A percentile compares a stretch with the other conserved stretches of the same genome.
Evolutionary conservation across 1,140 invertebrate species (phyloP).

Genomic region (Tetramorium parvispinum): DNA sequence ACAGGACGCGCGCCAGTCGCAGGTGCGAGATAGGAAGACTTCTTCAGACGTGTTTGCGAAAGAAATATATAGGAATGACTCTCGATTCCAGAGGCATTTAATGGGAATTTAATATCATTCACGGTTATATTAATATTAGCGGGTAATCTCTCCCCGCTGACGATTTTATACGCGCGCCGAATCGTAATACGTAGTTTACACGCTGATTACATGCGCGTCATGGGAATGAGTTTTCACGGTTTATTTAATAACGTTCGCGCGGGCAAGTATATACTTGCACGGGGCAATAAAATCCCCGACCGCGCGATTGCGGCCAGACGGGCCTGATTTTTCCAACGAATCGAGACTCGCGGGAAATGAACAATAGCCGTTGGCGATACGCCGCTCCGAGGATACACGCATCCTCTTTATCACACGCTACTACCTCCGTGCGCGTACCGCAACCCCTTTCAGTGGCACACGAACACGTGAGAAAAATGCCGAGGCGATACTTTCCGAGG

Average conservation of each 20-base stretch:
- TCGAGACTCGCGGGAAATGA: constrained; percentile 13
- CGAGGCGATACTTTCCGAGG: background rate
- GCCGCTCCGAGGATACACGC: background rate
- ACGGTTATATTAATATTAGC: constrained; percentile 43
- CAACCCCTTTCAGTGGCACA: background rate
- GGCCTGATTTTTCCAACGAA: constrained; percentile 12
- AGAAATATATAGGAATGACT: background rate
- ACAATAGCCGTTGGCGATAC: constrained; percentile 30
- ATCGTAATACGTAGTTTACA: constrained; percentile 54
- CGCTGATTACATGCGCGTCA: constrained; percentile 38
- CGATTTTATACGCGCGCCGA: constrained; percentile 66
- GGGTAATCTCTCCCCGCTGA: background rate
- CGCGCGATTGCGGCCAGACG: constrained; percentile 42
- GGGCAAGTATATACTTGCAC: constrained; percentile 51
- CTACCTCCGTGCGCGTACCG: background rate
- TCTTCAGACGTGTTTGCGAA: background rate
- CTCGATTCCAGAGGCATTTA: background rate
- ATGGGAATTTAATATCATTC: constrained; percentile 18
- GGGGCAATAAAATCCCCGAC: constrained; percentile 63
- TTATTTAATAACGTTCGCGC: constrained; percentile 68
- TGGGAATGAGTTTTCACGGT: constrained; percentile 70
- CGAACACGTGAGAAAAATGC: background rate
- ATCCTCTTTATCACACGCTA: background rate
- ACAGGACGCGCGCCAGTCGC: background rate
- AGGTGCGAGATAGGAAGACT: background rate